Evolutionary conservation across 2,113 vertebrate species (phyloP).

Genomic region (Serinus canaria): DNA sequence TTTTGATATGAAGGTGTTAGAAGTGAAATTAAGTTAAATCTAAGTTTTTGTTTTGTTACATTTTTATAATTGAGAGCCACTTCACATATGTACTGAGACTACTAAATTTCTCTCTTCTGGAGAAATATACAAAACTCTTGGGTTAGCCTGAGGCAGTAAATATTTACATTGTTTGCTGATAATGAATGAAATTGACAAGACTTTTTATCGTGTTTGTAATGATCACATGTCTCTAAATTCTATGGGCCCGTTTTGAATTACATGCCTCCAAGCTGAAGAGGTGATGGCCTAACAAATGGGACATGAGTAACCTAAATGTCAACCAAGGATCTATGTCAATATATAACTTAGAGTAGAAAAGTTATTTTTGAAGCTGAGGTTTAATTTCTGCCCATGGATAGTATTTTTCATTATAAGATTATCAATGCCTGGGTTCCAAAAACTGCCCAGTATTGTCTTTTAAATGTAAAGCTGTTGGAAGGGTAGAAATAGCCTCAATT

Average conservation of each 20-base stretch:
- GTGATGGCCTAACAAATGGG: neutral
- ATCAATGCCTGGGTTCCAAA: neutral
- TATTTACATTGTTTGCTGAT: neutral
- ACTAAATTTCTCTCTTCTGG: neutral
- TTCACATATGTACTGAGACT: neutral
- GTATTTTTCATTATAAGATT: neutral
- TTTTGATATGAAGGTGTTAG: fast-evolving
- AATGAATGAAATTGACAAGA: neutral
- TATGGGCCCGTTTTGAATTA: neutral
- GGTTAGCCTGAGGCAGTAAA: neutral
- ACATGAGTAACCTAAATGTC: neutral
- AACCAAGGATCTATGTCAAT: neutral
- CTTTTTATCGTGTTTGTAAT: neutral
- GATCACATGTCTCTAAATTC: neutral
- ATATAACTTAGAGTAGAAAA: neutral
- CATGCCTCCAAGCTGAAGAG: neutral
- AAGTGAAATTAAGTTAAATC: neutral
- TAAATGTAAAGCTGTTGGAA: neutral
- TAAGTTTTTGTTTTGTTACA: neutral
- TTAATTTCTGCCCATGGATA: neutral
- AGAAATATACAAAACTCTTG: neutral
- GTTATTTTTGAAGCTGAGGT: neutral
- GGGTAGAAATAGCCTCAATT: neutral
- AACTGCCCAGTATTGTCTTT: neutral
- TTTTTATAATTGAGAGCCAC: neutral